Percentiles rank a stretch among this genome's conserved stretches.
Evolutionary conservation across 2,113 vertebrate species (phyloP).

Genomic region (Macroglossus sobrinus): DNA sequence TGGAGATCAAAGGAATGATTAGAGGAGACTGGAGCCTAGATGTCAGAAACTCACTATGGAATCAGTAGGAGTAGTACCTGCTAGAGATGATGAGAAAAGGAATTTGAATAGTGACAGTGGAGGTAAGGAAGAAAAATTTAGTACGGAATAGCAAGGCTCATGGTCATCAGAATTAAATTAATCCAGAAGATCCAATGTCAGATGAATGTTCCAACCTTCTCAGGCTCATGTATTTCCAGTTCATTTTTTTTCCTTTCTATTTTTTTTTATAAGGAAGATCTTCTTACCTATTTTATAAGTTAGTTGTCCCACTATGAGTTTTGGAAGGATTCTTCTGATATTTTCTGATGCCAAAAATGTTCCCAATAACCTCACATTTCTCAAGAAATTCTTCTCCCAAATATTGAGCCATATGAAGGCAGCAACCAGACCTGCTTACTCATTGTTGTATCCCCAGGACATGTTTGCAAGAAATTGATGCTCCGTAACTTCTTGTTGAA

Average conservation of each 20-base stretch:
- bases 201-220: neutral
- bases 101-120: neutral
- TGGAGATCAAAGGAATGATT: neutral
- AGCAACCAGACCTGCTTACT: neutral
- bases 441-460: neutral
- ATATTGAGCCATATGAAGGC: neutral
- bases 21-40: neutral
- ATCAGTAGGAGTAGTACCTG: rapidly evolving
- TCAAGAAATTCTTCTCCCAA: neutral
- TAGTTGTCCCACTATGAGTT: neutral
- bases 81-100: neutral
- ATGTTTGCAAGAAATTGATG: neutral
- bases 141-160: neutral
- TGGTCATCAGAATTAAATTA: neutral
- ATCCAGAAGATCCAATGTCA: neutral
- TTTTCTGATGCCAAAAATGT: neutral
- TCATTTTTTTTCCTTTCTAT: neutral
- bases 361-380: neutral
- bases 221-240: neutral
- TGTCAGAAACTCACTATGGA: neutral
- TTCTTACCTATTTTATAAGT: neutral
- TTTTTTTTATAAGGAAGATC: neutral
- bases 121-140: neutral
- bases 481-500: neutral
- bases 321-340: neutral